Base-by-base conservation (phyloP, 2,888 invertebrate genomes). In the Nineta flava region DNA sequence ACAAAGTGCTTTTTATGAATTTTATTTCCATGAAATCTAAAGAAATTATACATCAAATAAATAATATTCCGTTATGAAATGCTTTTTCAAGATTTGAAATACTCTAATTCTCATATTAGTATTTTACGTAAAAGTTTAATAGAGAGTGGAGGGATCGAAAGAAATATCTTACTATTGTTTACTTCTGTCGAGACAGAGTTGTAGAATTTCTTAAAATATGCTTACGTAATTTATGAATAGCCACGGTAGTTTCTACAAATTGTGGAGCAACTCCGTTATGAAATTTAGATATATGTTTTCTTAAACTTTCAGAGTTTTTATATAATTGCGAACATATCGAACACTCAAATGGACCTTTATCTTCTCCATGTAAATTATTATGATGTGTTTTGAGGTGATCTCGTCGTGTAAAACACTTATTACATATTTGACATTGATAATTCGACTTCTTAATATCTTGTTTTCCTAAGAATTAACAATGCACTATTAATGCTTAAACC, bases 321-420 rank as follows among this genome's bases (percentile, higher is more conserved):
- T 69, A 69, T 46, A 68, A 54, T 53, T 69, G 69, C 43, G 64
- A 61, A 55, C 69, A 69, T 48, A 68, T 65, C 35, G 60, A 57
- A 52, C 69, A 69, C 48, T 63, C 64, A 55, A 69, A 69, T 10
- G 69, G 69, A 12, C 69, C 69, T 3, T 64, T 67, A 52, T 67
- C 68, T 55, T 68, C 68, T 13, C 69, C 69, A 54, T 69, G 69
- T 48, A 69, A 66, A 54, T 69, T 69, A 60, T 68, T 69, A 57
- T 68, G 66, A 56, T 69, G 69, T 46, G 69, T 69, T 50, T 66
- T 57, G 49, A 69, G 61, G 53, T 69, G 69, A 57, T 69, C 69
- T 52, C 68, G 57, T 49, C 68, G 60, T 19, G 67, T 64, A 56
- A 68, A 68, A 53, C 56, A 60, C 58, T 67, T 67, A 56, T 57